Conservation (phyloP, 2,113 vertebrate genomes). For the Myrmecobius fasciatus region DNA sequence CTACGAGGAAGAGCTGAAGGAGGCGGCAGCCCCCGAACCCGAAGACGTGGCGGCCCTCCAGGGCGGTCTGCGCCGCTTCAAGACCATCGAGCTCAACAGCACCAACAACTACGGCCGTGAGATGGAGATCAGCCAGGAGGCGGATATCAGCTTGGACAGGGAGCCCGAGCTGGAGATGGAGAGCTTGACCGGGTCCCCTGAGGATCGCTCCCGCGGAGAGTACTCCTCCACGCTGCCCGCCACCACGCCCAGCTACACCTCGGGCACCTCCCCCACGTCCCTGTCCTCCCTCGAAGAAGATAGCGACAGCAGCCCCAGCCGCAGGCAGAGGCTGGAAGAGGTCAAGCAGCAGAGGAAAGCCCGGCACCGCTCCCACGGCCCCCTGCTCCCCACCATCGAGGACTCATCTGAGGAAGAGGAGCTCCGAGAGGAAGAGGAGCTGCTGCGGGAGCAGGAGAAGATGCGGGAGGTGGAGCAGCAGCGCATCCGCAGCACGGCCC, state of each 20-base stretch:
- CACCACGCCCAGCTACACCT: conserved; percentile 97
- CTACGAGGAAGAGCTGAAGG: conserved; percentile 90
- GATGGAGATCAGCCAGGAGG: conserved; percentile 91
- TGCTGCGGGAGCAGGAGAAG: conserved; percentile 96
- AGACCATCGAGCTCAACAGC: conserved; percentile 98
- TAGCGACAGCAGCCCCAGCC: conserved; percentile 98
- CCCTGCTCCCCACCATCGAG: conserved; percentile 97
- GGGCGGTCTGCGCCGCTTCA: conserved; percentile 95
- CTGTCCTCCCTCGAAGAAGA: conserved; percentile 98
- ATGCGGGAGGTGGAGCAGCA: conserved; percentile 99
- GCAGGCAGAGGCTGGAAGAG: conserved; percentile 94
- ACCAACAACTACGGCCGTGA: conserved; percentile 92
- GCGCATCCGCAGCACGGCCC: conserved; percentile 95
- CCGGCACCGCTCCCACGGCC: conserved; percentile 95
- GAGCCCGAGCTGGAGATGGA: conserved; percentile 99
- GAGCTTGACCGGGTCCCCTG: conserved; percentile 96
- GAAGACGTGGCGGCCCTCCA: conserved; percentile 90
- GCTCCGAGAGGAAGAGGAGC: conserved; percentile 97
- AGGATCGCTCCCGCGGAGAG: conserved; percentile 96
- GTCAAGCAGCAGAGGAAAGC: conserved; percentile 99
- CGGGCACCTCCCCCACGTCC: conserved; percentile 97
- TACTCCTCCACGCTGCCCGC: conserved; percentile 97
- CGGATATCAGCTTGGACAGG: conserved; percentile 91
- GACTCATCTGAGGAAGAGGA: conserved; percentile 99
- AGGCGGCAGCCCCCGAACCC: conserved; percentile 83